Conservation (phyloP, 2,797 vertebrate species). For the Champsocephalus gunnari region DNA sequence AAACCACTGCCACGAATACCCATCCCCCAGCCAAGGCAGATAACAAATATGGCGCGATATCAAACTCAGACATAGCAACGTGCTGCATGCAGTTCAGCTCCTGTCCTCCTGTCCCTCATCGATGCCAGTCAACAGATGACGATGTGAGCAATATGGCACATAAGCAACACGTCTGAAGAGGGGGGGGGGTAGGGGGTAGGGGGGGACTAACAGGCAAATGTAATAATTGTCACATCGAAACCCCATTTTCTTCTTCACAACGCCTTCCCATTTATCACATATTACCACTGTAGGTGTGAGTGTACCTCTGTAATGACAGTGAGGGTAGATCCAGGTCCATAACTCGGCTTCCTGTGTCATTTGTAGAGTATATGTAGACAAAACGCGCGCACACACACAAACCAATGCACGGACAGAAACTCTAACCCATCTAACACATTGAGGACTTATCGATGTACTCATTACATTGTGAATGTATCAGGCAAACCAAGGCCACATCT, state of each 20-base stretch:
- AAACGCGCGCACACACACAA: conserved; percentile 31
- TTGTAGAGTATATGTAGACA: conserved; percentile 42
- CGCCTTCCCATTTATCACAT: conserved; percentile 52
- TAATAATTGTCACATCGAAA: conserved; percentile 70
- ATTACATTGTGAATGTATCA: conserved; percentile 76
- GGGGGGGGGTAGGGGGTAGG: neutral
- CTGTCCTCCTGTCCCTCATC: conserved; percentile 60
- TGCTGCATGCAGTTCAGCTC: conserved; percentile 50
- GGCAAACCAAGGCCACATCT: conserved; percentile 69
- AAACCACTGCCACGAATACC: conserved; percentile 36
- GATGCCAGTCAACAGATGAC: conserved; percentile 66
- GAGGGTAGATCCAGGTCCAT: conserved; percentile 44
- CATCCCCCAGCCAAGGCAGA: conserved; percentile 54
- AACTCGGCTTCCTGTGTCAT: conserved; percentile 56
- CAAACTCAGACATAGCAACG: conserved; percentile 57
- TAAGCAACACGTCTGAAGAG: conserved; percentile 66
- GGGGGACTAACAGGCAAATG: conserved; percentile 54
- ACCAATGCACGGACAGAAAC: conserved; percentile 61
- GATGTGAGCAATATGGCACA: conserved; percentile 70
- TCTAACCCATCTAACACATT: conserved; percentile 69
- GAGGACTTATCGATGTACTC: conserved; percentile 76
- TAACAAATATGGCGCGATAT: conserved; percentile 69
- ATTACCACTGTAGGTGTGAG: conserved; percentile 58
- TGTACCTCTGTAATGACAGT: conserved; percentile 48
- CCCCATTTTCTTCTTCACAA: conserved; percentile 52